Evolutionary conservation across 1,140 invertebrate genomes (phyloP), one percentile per base, ranked within the genome.

Genomic region (Lineus longissimus): DNA sequence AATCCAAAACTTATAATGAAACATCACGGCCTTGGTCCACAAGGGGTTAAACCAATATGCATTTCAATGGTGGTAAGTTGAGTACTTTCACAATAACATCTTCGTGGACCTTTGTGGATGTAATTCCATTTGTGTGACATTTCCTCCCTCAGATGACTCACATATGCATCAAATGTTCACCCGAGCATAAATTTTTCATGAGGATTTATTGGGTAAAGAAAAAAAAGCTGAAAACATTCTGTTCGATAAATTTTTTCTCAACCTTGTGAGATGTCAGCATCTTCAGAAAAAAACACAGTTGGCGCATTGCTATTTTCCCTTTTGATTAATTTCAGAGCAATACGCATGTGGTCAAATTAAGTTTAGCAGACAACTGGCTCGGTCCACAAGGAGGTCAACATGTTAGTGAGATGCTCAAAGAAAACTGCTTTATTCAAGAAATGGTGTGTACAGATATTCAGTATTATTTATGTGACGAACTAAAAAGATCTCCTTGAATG

Each of bases 361-460:
- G 80, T 65, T 61, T 81, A 19, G 73, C 71, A 56, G 80, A 81
- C 68, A 81, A 81, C 64, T 81, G 76, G 73, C 68, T 81, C 11
- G 77, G 76, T 0, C 51, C 61, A 13, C 58, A 72, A 7, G 79
- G 79, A 25, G 78, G 77, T 4, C 51, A 70, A 17, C 69, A 74
- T 25, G 63, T 81, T 0, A 77, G 74, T 74, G 73, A 79, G 31
- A 79, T 81, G 79, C 67, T 81, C 7, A 77, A 71, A 61, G 80
- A 81, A 70, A 81, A 81, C 66, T 80, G 78, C 57, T 81, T 77
- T 58, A 80, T 81, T 23, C 73, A 75, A 33, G 66, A 77, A 45
- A 41, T 81, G 64, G 79, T 81, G 65, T 70, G 71, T 68, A 43
- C 23, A 29, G 27, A 25, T 9, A n/a, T 9, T 43, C 17, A 6